These are phyloP conservation scores for Entomyzon cyanotis DNA, from an alignment of 2,113 vertebrate genomes.

Conservation along the genomic window DNA sequence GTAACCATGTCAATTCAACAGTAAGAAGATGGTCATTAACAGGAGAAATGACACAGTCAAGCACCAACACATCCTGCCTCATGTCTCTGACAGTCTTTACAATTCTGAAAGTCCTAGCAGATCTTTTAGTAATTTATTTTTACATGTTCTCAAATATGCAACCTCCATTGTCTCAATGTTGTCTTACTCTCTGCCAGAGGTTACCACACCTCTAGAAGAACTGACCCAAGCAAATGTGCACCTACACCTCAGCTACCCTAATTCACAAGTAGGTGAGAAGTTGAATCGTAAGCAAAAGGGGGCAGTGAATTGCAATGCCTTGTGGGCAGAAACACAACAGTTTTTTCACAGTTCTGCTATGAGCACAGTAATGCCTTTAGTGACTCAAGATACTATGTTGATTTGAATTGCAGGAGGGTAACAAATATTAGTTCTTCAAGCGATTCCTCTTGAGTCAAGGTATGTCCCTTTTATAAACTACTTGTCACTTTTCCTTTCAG, in stretches of 20 bases:
- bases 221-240: not conserved
- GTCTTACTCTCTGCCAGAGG: not conserved
- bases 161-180: accelerated
- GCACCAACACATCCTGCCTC: not conserved
- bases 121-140: not conserved
- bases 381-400: not conserved
- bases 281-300: not conserved
- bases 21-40: not conserved
- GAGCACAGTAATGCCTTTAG: not conserved
- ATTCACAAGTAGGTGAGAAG: not conserved
- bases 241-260: not conserved
- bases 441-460: not conserved
- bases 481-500: not conserved
- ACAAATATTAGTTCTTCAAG: not conserved
- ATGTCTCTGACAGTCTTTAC: not conserved
- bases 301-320: not conserved
- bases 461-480: not conserved
- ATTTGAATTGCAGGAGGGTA: not conserved
- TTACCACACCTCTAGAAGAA: not conserved
- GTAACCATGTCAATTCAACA: not conserved
- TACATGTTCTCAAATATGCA: not conserved
- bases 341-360: not conserved
- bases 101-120: not conserved
- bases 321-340: not conserved
- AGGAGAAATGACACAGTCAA: not conserved